Base-by-base conservation (phyloP, 2,888 invertebrate species). In the Molorchus minor region DNA sequence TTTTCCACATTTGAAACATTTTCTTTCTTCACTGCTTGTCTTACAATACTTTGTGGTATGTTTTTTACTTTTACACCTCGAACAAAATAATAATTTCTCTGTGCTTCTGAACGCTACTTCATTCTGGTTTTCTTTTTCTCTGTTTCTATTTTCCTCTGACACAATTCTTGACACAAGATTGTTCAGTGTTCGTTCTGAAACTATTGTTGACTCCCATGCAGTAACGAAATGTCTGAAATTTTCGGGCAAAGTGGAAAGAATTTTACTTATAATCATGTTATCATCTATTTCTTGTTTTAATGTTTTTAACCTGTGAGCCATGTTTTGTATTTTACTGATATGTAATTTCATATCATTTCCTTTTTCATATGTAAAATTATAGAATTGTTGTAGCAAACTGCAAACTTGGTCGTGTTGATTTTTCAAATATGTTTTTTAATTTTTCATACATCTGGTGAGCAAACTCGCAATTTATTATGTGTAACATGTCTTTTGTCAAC, bases 211-310 rank as follows among this genome's bases (percentile, higher is more conserved):
- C 13, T 43, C 20, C 25, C 43, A 43, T 10, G 20, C 43, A 10
- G 43, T 16, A 19, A 43, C 17, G 17, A 43, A 43, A 25, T 43
- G 20, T 16, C 8, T 8, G 20, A 12, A 43, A 10, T 43, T 16
- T 21, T n/a, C 25, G 13, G 43, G 43, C 20, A 43, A 16, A 5
- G 43, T 43, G 8, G 13, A 21, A 19, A 43, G 10, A 12, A 43
- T 43, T 17, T 43, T 43, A 19, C 19, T 12, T 12, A 43, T 43
- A 43, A 43, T 13, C 20, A 25, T 43, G 43, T 43, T 19, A 43
- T 43, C 43, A 17, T 43, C 43, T 16, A 43, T 19, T 3, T 8
- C 16, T 43, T 43, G 43, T 12, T 43, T 43, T 43, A 43, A 43
- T n/a, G 15, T 43, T 13, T 20, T 43, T 16, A 43, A 15, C 20